phyloP scores from a whole-genome alignment of 2,797 vertebrate genomes.

The Alectoris magna region DNA sequence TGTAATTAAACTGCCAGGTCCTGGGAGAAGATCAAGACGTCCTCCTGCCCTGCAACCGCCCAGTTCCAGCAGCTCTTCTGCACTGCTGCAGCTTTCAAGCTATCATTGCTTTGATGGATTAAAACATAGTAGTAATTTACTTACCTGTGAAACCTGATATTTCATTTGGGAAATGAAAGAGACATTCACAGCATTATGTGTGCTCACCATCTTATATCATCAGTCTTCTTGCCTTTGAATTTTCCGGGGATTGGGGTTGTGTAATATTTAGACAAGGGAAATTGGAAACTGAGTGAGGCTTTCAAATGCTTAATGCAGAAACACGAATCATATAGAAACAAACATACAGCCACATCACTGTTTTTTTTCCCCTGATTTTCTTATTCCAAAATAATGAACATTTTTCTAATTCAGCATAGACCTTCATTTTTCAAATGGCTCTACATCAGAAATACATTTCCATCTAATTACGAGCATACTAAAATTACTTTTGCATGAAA shows the following conservation, averaged over 20 bases:
- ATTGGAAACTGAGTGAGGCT: neutral
- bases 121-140: constrained; percentile 8
- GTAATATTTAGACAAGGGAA: neutral
- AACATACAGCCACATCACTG: neutral
- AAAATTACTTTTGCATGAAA: neutral
- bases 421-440: neutral
- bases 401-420: neutral
- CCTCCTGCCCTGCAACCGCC: neutral
- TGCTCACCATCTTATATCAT: neutral
- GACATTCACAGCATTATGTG: neutral
- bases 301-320: neutral
- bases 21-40: fast-evolving
- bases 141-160: neutral
- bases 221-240: neutral
- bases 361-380: neutral
- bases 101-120: neutral
- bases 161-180: neutral
- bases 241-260: neutral
- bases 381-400: neutral
- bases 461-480: neutral
- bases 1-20: neutral
- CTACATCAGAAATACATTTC: neutral
- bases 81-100: neutral
- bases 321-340: neutral
- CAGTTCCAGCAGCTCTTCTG: neutral